phyloP scores from a whole-genome alignment of 2,113 vertebrate genomes.

The Notarius lentiginosus region DNA sequence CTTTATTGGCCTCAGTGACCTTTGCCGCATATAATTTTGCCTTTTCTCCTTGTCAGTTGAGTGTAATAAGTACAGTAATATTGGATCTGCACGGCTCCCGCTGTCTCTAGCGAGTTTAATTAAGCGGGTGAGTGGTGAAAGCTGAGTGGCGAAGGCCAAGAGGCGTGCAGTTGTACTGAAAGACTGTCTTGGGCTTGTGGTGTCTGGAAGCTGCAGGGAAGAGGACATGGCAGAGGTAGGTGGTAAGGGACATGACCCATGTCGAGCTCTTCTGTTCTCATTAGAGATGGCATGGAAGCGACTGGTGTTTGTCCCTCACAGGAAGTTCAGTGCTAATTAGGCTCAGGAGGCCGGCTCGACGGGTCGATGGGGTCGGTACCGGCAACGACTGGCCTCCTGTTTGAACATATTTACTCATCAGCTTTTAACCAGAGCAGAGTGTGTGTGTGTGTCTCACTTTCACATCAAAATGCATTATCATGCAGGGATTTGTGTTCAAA shows the following conservation, averaged over 20 bases:
- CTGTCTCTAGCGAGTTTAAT: slow-evolving; percentile 53
- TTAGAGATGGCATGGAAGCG: slow-evolving; percentile 14
- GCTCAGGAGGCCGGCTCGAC: slow-evolving; percentile 7
- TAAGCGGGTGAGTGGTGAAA: slow-evolving; percentile 57
- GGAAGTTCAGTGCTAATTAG: slow-evolving; percentile 44
- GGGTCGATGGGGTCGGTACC: slow-evolving; percentile 28
- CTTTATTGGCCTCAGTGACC: not conserved
- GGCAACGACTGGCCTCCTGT: slow-evolving; percentile 35
- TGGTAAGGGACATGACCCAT: slow-evolving; percentile 21
- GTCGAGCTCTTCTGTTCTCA: slow-evolving; percentile 4
- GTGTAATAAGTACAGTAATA: not conserved
- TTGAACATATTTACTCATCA: slow-evolving; percentile 33
- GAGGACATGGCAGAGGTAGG: not conserved
- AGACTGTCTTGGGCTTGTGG: not conserved
- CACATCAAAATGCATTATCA: not conserved
- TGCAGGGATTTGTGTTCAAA: not conserved
- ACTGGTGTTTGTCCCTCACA: slow-evolving; percentile 17
- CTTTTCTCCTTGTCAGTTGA: not conserved
- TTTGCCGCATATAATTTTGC: not conserved
- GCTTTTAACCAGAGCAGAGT: slow-evolving; percentile 21
- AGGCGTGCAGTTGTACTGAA: slow-evolving; percentile 57
- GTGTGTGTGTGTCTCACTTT: not conserved
- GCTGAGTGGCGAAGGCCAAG: slow-evolving; percentile 53
- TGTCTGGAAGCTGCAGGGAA: slow-evolving; percentile 16
- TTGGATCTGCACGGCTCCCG: slow-evolving; percentile 38